Evolutionary conservation across 2,113 vertebrate species (phyloP).

Genomic region (Sporophila hypoxantha): DNA sequence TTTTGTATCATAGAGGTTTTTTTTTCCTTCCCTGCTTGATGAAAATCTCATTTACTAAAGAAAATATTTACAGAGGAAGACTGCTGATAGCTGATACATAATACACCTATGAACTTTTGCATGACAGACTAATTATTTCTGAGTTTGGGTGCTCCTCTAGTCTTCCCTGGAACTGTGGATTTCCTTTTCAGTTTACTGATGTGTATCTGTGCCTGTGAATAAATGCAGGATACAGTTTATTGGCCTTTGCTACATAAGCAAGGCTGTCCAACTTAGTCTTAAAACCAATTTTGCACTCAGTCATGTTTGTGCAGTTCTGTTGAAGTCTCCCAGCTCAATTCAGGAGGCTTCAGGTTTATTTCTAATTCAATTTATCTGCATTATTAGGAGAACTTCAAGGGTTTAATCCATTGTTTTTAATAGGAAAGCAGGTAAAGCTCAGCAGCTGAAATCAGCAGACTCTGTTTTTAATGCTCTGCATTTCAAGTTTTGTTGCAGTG

Average conservation of each 20-base stretch:
- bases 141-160: neutral
- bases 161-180: neutral
- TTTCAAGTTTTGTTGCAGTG: neutral
- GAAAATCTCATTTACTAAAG: constrained; percentile 42
- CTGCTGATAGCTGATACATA: neutral
- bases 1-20: neutral
- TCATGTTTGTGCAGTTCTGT: neutral
- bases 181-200: constrained; percentile 4
- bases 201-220: neutral
- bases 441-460: neutral
- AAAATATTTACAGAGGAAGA: constrained; percentile 28
- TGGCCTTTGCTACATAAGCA: neutral
- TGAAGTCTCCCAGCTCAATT: neutral
- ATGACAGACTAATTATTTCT: constrained; percentile 43
- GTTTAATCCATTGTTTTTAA: neutral
- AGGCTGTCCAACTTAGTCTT: neutral
- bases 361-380: neutral
- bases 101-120: neutral
- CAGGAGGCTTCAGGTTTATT: neutral
- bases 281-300: neutral
- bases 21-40: constrained; percentile 1
- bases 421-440: neutral
- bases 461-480: neutral
- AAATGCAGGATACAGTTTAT: neutral
- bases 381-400: neutral